Conservation (phyloP, 2,797 vertebrate species). For the Perdix hodgsoniae region DNA sequence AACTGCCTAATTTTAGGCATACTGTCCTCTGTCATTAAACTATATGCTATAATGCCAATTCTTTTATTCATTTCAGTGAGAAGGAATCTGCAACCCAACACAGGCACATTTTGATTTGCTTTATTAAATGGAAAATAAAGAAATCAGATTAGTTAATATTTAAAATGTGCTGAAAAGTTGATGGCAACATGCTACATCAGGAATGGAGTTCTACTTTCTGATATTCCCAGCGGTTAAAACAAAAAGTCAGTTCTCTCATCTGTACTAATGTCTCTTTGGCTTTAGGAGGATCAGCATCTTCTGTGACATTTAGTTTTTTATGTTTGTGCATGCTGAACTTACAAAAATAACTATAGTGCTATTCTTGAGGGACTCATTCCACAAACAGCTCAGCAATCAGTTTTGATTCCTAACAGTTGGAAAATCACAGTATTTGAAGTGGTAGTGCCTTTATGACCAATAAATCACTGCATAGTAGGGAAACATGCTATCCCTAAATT, state of each 20-base stretch:
- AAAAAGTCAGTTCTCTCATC: slow-evolving; percentile 55
- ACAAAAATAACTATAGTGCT: slow-evolving; percentile 40
- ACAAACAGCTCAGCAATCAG: background rate
- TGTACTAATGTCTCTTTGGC: slow-evolving; percentile 29
- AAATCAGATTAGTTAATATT: slow-evolving; percentile 53
- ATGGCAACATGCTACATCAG: slow-evolving; percentile 42
- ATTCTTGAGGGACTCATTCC: background rate
- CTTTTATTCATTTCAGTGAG: slow-evolving; percentile 28
- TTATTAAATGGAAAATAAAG: slow-evolving; percentile 64
- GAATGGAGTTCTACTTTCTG: slow-evolving; percentile 23
- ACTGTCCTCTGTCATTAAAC: background rate
- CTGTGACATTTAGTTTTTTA: slow-evolving; percentile 40
- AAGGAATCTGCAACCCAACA: slow-evolving; percentile 37
- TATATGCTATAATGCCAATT: slow-evolving; percentile 37
- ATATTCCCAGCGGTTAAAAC: slow-evolving; percentile 54
- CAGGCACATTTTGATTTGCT: slow-evolving; percentile 34
- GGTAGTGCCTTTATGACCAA: background rate
- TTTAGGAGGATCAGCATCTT: slow-evolving; percentile 64
- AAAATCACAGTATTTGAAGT: slow-evolving; percentile 9
- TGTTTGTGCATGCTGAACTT: background rate
- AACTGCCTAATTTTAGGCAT: slow-evolving; percentile 40
- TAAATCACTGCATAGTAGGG: slow-evolving; percentile 23
- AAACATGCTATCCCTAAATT: slow-evolving; percentile 12
- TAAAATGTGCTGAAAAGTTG: slow-evolving; percentile 48
- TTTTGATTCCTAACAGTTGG: slow-evolving; percentile 19